Percentiles rank a stretch among this genome's conserved stretches.
phyloP scores from a whole-genome alignment of 2,888 invertebrate species.

The Aricia artaxerxes region DNA sequence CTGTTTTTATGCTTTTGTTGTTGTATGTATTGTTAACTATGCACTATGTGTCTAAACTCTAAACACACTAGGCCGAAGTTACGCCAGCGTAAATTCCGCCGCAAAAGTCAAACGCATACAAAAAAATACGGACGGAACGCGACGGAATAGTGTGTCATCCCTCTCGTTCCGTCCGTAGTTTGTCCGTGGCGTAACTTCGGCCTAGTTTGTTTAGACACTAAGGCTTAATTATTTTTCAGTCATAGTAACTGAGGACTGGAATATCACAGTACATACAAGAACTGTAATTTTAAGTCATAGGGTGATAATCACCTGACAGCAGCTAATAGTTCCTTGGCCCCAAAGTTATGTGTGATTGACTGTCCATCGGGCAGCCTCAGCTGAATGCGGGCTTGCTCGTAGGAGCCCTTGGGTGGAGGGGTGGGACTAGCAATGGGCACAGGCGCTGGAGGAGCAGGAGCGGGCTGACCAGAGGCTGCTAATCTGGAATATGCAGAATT shows the following conservation, averaged over 20 bases:
- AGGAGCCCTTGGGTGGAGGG: slow-evolving; percentile 55
- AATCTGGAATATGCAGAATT: slow-evolving; percentile 47
- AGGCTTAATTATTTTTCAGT: not conserved
- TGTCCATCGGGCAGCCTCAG: slow-evolving; percentile 65
- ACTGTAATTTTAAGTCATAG: not conserved
- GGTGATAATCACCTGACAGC: slow-evolving; percentile 84
- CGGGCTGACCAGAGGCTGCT: slow-evolving; percentile 62
- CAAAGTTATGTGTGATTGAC: slow-evolving; percentile 71
- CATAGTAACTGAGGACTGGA: not conserved
- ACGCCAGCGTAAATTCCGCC: no score
- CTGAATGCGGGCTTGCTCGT: slow-evolving; percentile 65
- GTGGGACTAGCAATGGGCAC: slow-evolving; percentile 45
- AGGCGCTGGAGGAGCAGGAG: slow-evolving; percentile 50
- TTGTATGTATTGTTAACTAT: not conserved
- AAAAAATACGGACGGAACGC: no score
- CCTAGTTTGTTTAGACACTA: not conserved
- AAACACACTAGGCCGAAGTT: no score
- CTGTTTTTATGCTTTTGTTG: not conserved
- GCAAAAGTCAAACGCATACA: no score
- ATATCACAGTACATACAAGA: no score
- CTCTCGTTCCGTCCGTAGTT: no score
- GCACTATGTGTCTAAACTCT: no score
- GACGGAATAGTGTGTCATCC: no score
- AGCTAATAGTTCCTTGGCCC: slow-evolving; percentile 92
- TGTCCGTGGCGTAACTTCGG: no score